Percentiles rank a stretch among this genome's conserved stretches.
phyloP scores from a whole-genome alignment of 2,888 invertebrate species.

The Cybosia mesomella region DNA sequence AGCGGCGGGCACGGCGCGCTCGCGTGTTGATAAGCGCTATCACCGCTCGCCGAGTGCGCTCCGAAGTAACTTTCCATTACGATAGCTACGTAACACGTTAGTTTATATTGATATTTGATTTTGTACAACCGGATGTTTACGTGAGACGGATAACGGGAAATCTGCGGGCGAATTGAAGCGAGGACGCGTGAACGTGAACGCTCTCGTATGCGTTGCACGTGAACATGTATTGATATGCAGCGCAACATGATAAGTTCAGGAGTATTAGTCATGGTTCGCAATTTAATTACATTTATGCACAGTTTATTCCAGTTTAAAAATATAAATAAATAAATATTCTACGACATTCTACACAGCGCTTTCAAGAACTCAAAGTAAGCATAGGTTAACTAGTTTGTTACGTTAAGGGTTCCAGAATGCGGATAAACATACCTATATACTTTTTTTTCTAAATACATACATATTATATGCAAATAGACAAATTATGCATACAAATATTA shows the following conservation, averaged over 20 bases:
- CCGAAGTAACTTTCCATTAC: constrained; percentile 69
- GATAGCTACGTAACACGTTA: constrained; percentile 52
- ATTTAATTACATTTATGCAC: not conserved
- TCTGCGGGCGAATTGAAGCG: constrained; percentile 30
- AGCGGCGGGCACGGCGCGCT: constrained; percentile 54
- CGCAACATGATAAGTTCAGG: constrained; percentile 10
- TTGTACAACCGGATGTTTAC: constrained; percentile 64
- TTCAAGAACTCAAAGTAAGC: too few species aligned
- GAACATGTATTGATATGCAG: constrained; percentile 17
- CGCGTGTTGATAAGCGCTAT: constrained; percentile 69
- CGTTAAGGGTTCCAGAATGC: too few species aligned
- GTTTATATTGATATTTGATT: constrained; percentile 54
- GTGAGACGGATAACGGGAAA: constrained; percentile 47
- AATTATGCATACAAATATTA: too few species aligned
- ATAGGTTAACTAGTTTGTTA: too few species aligned
- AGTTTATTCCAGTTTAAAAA: too few species aligned
- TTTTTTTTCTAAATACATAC: too few species aligned
- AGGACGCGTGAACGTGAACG: constrained; percentile 28
- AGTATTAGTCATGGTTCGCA: constrained; percentile 5
- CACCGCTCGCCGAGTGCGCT: constrained; percentile 53
- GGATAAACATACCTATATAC: too few species aligned
- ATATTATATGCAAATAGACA: too few species aligned
- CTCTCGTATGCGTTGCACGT: constrained; percentile 24
- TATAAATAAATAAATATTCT: too few species aligned
- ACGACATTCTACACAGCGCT: too few species aligned